A percentile compares a stretch with the other conserved stretches of the same genome.
These are phyloP conservation scores for Phalacrocorax pelagicus DNA, from an alignment of 2,113 vertebrate genomes.

Conservation along the genomic window DNA sequence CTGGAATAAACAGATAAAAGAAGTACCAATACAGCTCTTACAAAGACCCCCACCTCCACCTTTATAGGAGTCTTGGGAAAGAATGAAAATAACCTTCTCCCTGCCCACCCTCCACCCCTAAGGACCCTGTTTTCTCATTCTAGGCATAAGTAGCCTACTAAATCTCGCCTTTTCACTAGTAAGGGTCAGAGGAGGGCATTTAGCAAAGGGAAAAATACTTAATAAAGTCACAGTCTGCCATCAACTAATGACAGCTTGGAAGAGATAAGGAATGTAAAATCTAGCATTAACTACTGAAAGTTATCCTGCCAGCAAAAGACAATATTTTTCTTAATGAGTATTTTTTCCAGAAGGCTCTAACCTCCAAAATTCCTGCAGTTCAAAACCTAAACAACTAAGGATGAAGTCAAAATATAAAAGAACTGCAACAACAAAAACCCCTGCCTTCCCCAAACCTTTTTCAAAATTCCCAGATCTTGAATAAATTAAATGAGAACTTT, in stretches of 20 bases:
- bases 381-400: not conserved
- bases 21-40: not conserved
- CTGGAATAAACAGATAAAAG: not conserved
- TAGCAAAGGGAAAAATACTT: not conserved
- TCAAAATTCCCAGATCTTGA: not conserved
- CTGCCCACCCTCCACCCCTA: rapidly evolving
- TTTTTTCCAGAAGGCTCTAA: not conserved
- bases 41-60: not conserved
- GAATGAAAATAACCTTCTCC: not conserved
- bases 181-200: not conserved
- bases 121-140: not conserved
- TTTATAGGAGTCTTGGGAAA: not conserved
- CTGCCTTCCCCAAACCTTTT: not conserved
- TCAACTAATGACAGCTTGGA: not conserved
- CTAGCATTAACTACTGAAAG: not conserved
- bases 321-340: not conserved
- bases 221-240: not conserved
- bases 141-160: not conserved
- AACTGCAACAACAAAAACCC: not conserved
- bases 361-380: not conserved
- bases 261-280: not conserved
- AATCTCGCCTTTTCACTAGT: not conserved
- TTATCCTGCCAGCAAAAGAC: not conserved
- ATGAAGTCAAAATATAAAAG: not conserved
- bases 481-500: not conserved